A percentile compares a stretch with the other conserved stretches of the same genome.
phyloP scores from a whole-genome alignment of 2,888 invertebrate genomes.

The Prosapia bicincta region DNA sequence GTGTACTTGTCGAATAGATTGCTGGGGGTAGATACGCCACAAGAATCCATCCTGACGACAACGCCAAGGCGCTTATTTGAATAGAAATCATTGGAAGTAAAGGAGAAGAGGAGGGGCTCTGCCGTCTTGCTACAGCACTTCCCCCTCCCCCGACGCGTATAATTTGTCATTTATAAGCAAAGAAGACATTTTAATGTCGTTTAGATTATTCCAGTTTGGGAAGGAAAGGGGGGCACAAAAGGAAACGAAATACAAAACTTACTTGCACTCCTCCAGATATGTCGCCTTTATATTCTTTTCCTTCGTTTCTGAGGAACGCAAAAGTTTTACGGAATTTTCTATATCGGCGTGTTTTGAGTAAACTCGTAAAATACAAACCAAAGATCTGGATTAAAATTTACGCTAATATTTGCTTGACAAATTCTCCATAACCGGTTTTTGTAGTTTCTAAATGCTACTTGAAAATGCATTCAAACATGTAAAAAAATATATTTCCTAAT shows the following conservation, averaged over 20 bases:
- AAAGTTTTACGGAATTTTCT: neutral
- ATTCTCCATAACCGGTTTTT: no score
- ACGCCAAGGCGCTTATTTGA: neutral
- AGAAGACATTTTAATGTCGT: slow-evolving; percentile 24
- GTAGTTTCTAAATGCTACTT: no score
- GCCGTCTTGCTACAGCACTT: neutral
- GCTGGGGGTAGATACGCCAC: neutral
- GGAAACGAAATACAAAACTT: neutral
- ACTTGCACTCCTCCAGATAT: neutral
- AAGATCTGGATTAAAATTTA: no score
- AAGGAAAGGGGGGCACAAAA: neutral
- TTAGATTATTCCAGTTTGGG: slow-evolving; percentile 4
- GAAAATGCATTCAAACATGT: no score
- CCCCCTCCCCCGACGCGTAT: slow-evolving; percentile 13
- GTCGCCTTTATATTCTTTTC: neutral
- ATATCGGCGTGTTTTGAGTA: neutral
- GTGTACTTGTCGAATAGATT: no score
- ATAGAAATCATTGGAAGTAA: neutral
- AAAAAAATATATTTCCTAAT: no score
- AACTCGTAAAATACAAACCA: neutral
- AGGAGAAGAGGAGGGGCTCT: neutral
- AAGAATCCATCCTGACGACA: neutral
- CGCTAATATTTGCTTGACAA: no score
- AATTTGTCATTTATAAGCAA: slow-evolving; percentile 28
- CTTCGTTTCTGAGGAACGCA: neutral